phyloP scores from a whole-genome alignment of 2,888 invertebrate genomes.

The Escarpia spicata region DNA sequence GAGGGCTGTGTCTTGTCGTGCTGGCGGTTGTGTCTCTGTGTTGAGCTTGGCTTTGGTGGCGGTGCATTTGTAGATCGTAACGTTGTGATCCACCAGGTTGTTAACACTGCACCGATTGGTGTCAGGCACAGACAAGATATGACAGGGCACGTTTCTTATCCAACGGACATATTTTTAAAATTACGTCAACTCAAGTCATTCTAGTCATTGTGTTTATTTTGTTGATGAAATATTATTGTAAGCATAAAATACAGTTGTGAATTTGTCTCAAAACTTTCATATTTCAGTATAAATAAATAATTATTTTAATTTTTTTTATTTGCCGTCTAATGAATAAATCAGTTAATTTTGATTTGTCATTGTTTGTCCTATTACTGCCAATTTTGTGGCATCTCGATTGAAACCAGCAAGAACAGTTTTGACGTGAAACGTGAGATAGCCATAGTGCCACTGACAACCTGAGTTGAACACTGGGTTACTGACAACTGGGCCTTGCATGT shows the following conservation, averaged over 20 bases:
- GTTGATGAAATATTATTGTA: too few relatives aligned
- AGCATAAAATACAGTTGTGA: background rate
- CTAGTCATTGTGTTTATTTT: background rate
- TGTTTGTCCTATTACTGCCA: background rate
- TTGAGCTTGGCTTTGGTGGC: background rate
- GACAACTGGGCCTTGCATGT: background rate
- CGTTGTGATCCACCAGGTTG: background rate
- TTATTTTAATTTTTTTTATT: too few relatives aligned
- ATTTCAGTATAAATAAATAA: background rate
- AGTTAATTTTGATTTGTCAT: background rate
- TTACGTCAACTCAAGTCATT: background rate
- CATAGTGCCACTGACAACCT: background rate
- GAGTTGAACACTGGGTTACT: background rate
- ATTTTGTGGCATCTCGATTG: background rate
- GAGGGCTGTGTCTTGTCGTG: background rate
- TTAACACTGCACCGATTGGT: background rate
- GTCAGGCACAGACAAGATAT: background rate
- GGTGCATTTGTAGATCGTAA: conserved; percentile 13
- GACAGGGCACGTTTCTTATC: background rate
- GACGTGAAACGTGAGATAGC: background rate
- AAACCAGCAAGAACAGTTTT: background rate
- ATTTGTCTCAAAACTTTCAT: background rate
- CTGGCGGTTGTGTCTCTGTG: conserved; percentile 21
- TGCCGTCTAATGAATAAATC: background rate
- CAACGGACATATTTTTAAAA: background rate